phyloP scores from a whole-genome alignment of 2,888 invertebrate genomes.

The Odontothrips loti region DNA sequence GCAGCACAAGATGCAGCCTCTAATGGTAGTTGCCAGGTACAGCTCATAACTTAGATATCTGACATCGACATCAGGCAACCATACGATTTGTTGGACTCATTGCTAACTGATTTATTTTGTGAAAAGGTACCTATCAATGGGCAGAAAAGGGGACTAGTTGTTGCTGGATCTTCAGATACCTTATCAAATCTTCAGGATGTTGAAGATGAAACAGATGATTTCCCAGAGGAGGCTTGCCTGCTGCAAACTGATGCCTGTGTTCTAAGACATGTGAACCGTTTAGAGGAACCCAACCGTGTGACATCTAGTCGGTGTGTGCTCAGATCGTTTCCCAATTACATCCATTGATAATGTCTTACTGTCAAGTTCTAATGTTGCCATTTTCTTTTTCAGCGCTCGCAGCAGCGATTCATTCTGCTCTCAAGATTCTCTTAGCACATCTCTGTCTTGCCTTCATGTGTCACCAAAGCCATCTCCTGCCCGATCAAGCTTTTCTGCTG shows the following conservation, averaged over 20 bases:
- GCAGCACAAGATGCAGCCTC: not conserved
- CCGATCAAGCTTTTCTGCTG: not conserved
- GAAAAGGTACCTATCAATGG: not conserved
- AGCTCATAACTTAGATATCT: not conserved
- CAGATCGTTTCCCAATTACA: not conserved
- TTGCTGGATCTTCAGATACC: slow-evolving; percentile 7
- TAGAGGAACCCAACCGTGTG: not conserved
- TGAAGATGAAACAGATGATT: slow-evolving; percentile 4
- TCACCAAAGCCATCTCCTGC: not conserved
- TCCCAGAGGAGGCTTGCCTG: not conserved
- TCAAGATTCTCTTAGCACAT: not conserved
- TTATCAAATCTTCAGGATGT: not conserved
- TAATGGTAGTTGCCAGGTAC: not conserved
- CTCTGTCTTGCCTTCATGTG: not conserved
- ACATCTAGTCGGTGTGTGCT: not conserved
- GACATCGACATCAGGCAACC: not conserved
- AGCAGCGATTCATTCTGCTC: slow-evolving; percentile 4
- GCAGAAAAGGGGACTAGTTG: not conserved
- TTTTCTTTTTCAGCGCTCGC: not conserved
- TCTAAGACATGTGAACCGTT: not conserved
- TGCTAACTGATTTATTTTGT: not conserved
- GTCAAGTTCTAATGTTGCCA: not conserved
- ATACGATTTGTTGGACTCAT: not conserved
- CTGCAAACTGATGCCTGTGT: not conserved
- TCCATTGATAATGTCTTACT: not conserved